These are phyloP conservation scores for Perca flavescens DNA, from an alignment of 2,113 vertebrate species.

Conservation along the genomic window DNA sequence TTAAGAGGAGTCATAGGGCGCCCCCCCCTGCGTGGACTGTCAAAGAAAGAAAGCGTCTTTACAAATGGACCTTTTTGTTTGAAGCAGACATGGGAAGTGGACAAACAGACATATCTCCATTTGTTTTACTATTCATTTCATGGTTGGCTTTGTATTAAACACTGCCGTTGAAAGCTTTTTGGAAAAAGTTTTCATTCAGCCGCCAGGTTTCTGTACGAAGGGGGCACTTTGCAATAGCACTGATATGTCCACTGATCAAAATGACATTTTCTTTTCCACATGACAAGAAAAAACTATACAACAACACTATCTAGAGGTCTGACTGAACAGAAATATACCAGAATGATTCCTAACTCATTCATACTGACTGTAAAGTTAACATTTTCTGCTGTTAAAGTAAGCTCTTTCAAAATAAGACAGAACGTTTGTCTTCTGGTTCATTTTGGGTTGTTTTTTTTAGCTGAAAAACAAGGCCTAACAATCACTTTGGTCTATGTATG, in stretches of 20 bases:
- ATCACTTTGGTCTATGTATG: not conserved
- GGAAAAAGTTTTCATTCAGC: constrained; percentile 23
- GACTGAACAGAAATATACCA: not conserved
- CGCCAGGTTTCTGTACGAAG: constrained; percentile 13
- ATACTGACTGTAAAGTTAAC: not conserved
- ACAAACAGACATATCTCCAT: constrained; percentile 50
- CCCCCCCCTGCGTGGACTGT: constrained; percentile 21
- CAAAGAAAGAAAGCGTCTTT: constrained; percentile 55
- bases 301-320: not conserved
- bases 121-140: constrained; percentile 56
- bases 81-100: constrained; percentile 30
- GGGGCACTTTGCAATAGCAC: constrained; percentile 20
- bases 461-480: not conserved
- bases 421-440: not conserved
- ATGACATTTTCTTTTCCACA: not conserved
- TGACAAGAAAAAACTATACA: not conserved
- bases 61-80: constrained; percentile 40
- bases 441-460: not conserved
- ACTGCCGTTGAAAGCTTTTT: constrained; percentile 26
- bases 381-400: not conserved
- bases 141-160: constrained; percentile 61
- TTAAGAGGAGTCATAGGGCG: constrained; percentile 49
- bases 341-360: not conserved
- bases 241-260: not conserved
- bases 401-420: not conserved